These are phyloP conservation scores for Melanotus villosus DNA, from an alignment of 2,888 invertebrate genomes.

Conservation along the genomic window DNA sequence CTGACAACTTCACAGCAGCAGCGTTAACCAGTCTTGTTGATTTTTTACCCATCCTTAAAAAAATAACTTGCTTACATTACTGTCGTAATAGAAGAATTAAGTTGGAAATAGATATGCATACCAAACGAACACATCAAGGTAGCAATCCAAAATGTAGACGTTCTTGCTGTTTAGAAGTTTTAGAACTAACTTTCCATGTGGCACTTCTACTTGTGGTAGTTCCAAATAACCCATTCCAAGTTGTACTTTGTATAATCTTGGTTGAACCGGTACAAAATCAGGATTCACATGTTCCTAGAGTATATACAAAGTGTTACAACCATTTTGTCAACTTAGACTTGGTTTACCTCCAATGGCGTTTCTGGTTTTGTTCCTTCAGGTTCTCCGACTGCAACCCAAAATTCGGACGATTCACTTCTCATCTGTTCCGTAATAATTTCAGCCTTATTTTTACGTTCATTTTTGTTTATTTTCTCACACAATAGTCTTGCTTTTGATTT, in stretches of 20 bases:
- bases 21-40: slow-evolving; percentile 95
- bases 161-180: slow-evolving; percentile 88
- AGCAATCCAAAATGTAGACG: slow-evolving; percentile 97
- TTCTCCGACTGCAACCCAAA: slow-evolving; percentile 83
- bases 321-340: neutral
- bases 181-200: slow-evolving; percentile 83
- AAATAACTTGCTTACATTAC: too few relatives aligned
- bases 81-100: neutral
- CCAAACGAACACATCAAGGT: slow-evolving; percentile 96
- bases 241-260: slow-evolving; percentile 93
- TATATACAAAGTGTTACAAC: too few relatives aligned
- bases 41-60: slow-evolving; percentile 94
- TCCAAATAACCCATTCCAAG: slow-evolving; percentile 99
- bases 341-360: slow-evolving; percentile 64
- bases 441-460: slow-evolving; percentile 95
- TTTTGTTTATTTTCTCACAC: slow-evolving; percentile 98
- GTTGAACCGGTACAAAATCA: slow-evolving; percentile 76
- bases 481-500: slow-evolving; percentile 91
- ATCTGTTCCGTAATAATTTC: slow-evolving; percentile 89
- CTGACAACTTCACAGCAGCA: slow-evolving; percentile 96
- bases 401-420: slow-evolving; percentile 86
- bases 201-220: slow-evolving; percentile 91
- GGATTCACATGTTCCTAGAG: slow-evolving; percentile 80
- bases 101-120: slow-evolving; percentile 67
- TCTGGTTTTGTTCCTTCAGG: slow-evolving; percentile 66